Base-by-base conservation (phyloP, 2,888 invertebrate genomes). In the Amiota communis region DNA sequence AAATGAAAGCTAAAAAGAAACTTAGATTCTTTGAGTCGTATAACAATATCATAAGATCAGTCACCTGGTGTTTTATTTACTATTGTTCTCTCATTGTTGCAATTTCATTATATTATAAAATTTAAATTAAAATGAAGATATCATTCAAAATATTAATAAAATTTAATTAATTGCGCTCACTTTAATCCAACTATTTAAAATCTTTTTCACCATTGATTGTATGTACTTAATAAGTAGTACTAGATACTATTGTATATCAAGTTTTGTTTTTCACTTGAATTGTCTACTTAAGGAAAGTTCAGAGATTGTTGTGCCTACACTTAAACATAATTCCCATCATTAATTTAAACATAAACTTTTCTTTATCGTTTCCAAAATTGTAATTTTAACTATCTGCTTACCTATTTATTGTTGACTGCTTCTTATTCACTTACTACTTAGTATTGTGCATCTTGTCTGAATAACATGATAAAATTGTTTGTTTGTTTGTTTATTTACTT, bases 391-490 rank as follows among this genome's bases (percentile, higher is more conserved):
- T 36, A 36, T 36, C 36, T 76, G 75, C 76, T 74, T 74, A 74
- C 74, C 70, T 70, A 72, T 71, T 74, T 80, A 79, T 78, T 78
- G 74, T 78, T 81, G 76, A 75, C 72, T 75, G 68, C 73, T 73
- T 6, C 72, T 49, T 49, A 51, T 51, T 67, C 12, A 59, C 59
- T 59, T 59, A 20, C 23, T 20, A 36, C 36, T 36, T 36, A 36
- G 36, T 36, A 36, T 6, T 36, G 23, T 23, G 3, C 23, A 2
- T 36, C 36, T 36, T 6, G 36, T 36, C 15, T 23, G 61, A 20
- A 36, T 15, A 48, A 23, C 73, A 70, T 36, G 36, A 6, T 36
- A 36, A 51, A 17, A 48, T 56, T 20, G 71, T 68, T 74, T 71
- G 48, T 48, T 59, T 36, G 56, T 47, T 65, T 47, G 72, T 61